These are phyloP conservation scores for Cyclura pinguis DNA, from an alignment of 2,797 vertebrate species.

Conservation along the genomic window DNA sequence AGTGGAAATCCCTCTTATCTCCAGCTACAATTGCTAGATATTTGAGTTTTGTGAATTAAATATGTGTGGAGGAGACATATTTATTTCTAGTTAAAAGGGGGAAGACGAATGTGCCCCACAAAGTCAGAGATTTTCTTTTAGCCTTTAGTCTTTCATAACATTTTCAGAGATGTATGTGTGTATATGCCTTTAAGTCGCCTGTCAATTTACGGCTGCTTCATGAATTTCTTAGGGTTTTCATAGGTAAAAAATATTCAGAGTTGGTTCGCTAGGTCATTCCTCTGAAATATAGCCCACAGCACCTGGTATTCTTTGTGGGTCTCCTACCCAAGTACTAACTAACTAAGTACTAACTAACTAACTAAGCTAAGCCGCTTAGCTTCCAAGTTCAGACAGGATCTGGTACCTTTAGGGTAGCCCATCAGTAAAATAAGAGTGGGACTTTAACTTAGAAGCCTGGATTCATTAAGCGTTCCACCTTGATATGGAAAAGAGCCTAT, in stretches of 20 bases:
- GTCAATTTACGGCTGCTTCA: no score
- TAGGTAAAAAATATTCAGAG: no score
- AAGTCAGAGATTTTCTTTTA: background rate
- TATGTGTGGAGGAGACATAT: background rate
- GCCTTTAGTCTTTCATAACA: background rate
- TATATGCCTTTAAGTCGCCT: no score
- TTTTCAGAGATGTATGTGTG: background rate
- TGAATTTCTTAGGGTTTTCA: no score
- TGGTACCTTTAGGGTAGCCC: no score
- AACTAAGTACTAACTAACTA: no score
- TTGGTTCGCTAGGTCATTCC: no score
- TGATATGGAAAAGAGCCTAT: background rate
- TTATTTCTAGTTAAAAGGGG: background rate
- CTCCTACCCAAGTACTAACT: no score
- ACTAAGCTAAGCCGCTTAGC: no score
- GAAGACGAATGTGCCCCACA: background rate
- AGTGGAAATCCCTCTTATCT: constrained; percentile 5
- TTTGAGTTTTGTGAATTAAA: constrained; percentile 27
- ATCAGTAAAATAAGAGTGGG: background rate
- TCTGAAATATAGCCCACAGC: no score
- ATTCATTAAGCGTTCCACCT: background rate
- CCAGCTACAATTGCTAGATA: constrained; percentile 9
- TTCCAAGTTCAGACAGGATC: no score
- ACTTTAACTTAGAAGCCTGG: background rate
- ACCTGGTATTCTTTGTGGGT: no score